A percentile compares a stretch with the other conserved stretches of the same genome.
Conservation (phyloP, 2,888 invertebrate genomes). For the Himalopsyche kuldschensis region DNA sequence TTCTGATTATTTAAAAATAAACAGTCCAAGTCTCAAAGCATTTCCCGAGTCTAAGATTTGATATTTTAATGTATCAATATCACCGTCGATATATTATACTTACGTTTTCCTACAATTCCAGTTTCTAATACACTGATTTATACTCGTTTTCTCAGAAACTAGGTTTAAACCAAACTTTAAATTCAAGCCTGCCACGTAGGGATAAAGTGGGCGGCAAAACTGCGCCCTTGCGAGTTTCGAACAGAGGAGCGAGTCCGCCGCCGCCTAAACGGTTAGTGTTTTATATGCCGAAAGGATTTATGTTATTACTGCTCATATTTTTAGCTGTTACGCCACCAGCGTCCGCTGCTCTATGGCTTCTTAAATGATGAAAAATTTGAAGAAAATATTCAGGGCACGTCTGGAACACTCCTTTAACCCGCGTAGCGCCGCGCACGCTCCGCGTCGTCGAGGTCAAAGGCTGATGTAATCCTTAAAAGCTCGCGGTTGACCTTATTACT, state of each 20-base stretch:
- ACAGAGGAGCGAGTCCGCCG: not conserved
- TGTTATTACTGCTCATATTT: constrained; percentile 63
- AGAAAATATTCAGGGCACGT: constrained; percentile 57
- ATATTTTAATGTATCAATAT: not conserved
- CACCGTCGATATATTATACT: not conserved
- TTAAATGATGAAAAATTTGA: constrained; percentile 54
- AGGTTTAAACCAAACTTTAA: constrained; percentile 32
- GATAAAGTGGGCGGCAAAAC: constrained; percentile 9
- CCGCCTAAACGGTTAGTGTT: constrained; percentile 55
- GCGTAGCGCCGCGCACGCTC: constrained; percentile 11
- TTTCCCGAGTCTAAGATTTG: not conserved
- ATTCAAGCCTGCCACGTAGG: constrained; percentile 44
- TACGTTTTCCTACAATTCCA: not conserved
- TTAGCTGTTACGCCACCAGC: constrained; percentile 58
- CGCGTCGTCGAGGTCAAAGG: constrained; percentile 20
- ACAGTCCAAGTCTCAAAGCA: no score
- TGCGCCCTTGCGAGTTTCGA: not conserved
- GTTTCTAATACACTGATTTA: not conserved
- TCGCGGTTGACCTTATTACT: constrained; percentile 21
- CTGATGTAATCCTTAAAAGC: constrained; percentile 26
- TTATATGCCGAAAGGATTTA: constrained; percentile 63
- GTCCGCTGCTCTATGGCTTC: constrained; percentile 36
- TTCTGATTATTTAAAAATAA: no score
- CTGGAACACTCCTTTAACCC: constrained; percentile 38
- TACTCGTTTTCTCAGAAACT: not conserved